Conservation (phyloP, 2,888 invertebrate genomes). For the Miltochrista miniata region DNA sequence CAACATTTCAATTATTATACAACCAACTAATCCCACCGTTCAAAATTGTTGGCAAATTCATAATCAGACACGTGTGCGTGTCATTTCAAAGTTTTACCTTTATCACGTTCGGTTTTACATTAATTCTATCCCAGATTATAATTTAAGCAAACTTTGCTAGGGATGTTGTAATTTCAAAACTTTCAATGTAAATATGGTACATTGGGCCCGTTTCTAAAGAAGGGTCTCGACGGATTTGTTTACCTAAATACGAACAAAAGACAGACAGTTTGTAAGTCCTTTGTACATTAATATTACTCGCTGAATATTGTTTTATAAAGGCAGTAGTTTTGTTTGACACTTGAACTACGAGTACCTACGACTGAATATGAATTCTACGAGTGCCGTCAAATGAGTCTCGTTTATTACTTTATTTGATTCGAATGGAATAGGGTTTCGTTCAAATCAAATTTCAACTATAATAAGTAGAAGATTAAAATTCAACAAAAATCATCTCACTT, state of each 20-base stretch:
- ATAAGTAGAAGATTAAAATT: no score
- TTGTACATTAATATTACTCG: slow-evolving; percentile 26
- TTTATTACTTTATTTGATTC: slow-evolving; percentile 30
- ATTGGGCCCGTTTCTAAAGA: slow-evolving; percentile 48
- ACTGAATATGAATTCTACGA: slow-evolving; percentile 34
- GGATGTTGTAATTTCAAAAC: slow-evolving; percentile 53
- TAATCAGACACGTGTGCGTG: slow-evolving; percentile 49
- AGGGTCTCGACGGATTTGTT: slow-evolving; percentile 32
- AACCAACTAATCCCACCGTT: slow-evolving; percentile 20
- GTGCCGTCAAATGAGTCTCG: slow-evolving; percentile 29
- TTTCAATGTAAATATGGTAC: slow-evolving; percentile 60
- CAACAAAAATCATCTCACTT: no score
- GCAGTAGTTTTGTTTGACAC: slow-evolving; percentile 36
- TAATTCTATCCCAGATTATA: slow-evolving; percentile 54
- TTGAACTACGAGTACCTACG: slow-evolving; percentile 28
- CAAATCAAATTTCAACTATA: no score
- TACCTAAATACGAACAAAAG: slow-evolving; percentile 21
- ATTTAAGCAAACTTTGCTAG: slow-evolving; percentile 55
- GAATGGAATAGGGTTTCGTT: no score
- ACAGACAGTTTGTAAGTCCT: slow-evolving; percentile 29
- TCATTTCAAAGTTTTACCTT: slow-evolving; percentile 50
- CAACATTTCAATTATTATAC: slow-evolving; percentile 29
- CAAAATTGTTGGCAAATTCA: slow-evolving; percentile 43
- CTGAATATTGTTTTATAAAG: slow-evolving; percentile 34
- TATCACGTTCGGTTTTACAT: slow-evolving; percentile 59